Evolutionary conservation across 2,113 vertebrate species (phyloP).

Genomic region (Oreotrochilus melanogaster): DNA sequence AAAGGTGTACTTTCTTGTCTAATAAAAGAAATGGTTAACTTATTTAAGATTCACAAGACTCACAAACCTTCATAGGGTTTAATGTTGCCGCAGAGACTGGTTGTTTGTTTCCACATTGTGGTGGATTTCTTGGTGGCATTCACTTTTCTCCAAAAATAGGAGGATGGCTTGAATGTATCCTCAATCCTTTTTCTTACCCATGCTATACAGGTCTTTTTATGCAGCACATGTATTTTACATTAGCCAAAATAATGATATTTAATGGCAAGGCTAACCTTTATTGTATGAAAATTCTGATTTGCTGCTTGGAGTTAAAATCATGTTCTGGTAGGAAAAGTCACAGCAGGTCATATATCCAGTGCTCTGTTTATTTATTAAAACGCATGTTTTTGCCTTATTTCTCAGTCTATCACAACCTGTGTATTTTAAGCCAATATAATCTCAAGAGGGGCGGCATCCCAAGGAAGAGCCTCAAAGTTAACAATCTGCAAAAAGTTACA

Average conservation of each 20-base stretch:
- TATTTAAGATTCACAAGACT: neutral
- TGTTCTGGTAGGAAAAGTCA: slow-evolving; percentile 51
- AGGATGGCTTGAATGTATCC: neutral
- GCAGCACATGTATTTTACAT: neutral
- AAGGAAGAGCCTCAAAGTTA: no score
- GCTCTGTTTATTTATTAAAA: slow-evolving; percentile 60
- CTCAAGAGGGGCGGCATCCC: no score
- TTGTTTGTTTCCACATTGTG: neutral
- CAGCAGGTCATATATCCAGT: slow-evolving; percentile 5
- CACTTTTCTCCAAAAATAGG: neutral
- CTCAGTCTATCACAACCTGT: slow-evolving; percentile 36
- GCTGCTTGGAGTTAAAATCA: slow-evolving; percentile 48
- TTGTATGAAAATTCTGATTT: slow-evolving; percentile 39
- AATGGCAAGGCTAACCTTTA: slow-evolving; percentile 28
- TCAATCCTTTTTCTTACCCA: neutral
- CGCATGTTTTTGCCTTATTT: slow-evolving; percentile 67
- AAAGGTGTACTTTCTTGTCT: neutral
- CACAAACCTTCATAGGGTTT: neutral
- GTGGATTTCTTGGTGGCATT: neutral
- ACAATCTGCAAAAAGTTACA: no score
- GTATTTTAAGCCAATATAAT: slow-evolving; percentile 12
- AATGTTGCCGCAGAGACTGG: neutral
- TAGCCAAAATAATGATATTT: neutral
- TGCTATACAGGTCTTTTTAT: neutral
- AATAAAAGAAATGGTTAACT: neutral